These are phyloP conservation scores for Perca fluviatilis DNA, from an alignment of 2,113 vertebrate species.

Conservation along the genomic window DNA sequence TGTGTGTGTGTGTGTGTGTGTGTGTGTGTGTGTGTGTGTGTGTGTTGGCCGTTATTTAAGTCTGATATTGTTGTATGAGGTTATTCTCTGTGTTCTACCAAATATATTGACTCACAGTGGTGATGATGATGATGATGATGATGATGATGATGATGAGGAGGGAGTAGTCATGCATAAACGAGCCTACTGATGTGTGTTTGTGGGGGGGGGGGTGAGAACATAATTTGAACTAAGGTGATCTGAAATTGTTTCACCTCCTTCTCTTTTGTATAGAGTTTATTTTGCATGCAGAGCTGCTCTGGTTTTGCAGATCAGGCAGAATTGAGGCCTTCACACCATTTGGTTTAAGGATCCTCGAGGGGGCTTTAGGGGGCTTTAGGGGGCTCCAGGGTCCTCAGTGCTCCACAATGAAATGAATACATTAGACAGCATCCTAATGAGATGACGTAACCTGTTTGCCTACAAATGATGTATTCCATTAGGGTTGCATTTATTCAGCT, in stretches of 20 bases:
- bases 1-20: conserved; percentile 17
- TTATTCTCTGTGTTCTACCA: conserved; percentile 14
- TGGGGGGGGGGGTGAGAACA: not conserved
- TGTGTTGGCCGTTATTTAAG: conserved; percentile 62
- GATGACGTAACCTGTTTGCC: conserved; percentile 24
- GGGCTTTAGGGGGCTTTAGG: not conserved
- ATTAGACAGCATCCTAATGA: conserved; percentile 34
- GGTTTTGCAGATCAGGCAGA: not conserved
- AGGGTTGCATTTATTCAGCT: not conserved
- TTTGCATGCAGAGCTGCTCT: not conserved
- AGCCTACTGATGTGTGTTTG: conserved; percentile 6
- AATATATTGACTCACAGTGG: conserved; percentile 34
- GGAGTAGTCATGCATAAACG: conserved; percentile 22
- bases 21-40: conserved; percentile 10
- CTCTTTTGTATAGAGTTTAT: not conserved
- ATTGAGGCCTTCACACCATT: not conserved
- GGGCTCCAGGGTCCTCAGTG: conserved; percentile 9
- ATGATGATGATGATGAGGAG: conserved; percentile 21
- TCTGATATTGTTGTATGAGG: conserved; percentile 21
- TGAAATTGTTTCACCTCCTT: not conserved
- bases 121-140: conserved; percentile 16
- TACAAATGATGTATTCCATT: not conserved
- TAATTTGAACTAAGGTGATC: conserved; percentile 42
- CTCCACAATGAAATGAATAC: conserved; percentile 36
- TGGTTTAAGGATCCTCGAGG: conserved; percentile 6